Percentiles rank a stretch among this genome's conserved stretches.
These are phyloP conservation scores for Neodon shergylaensis DNA, from an alignment of 2,113 vertebrate species.

Conservation along the genomic window DNA sequence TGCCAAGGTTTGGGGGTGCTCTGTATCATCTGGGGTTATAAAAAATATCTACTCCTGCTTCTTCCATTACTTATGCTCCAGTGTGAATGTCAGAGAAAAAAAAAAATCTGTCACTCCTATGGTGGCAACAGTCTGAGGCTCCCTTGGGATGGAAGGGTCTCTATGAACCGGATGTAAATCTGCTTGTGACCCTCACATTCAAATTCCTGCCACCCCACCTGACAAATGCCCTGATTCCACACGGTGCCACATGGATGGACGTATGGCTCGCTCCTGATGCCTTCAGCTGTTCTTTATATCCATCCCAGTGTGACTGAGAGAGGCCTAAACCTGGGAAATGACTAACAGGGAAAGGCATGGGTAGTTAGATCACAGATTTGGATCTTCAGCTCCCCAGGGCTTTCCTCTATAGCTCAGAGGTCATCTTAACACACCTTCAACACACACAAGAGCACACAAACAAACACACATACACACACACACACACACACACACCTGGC, in stretches of 20 bases:
- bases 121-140: no score
- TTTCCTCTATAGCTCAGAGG: neutral
- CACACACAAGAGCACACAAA: neutral
- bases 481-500: neutral
- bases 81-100: neutral
- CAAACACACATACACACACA: neutral
- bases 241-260: neutral
- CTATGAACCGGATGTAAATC: neutral
- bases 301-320: neutral
- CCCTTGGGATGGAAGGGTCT: neutral
- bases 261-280: neutral
- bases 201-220: neutral
- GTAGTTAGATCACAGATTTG: neutral
- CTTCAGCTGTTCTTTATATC: neutral
- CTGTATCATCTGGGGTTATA: neutral
- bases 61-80: neutral
- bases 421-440: neutral
- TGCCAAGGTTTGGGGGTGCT: no score
- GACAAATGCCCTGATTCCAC: neutral
- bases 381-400: neutral
- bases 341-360: neutral
- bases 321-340: slow-evolving; percentile 14
- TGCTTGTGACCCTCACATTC: neutral
- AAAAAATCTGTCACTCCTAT: neutral
- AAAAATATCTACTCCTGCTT: neutral